Conservation (phyloP, 1,140 invertebrate species). For the Dolichoris vasculosae region DNA sequence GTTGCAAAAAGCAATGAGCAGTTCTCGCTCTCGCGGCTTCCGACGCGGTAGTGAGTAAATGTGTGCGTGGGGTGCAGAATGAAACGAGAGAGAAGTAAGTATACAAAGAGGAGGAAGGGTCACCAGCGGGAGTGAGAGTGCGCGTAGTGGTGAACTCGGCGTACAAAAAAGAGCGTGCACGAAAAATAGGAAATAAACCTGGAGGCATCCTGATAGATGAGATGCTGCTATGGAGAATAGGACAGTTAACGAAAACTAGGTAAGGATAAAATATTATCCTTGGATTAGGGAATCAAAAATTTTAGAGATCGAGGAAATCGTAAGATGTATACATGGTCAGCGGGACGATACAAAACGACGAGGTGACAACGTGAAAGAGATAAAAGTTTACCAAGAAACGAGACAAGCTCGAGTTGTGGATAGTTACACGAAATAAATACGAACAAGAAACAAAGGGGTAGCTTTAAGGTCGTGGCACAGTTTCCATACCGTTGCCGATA, state of each 20-base stretch:
- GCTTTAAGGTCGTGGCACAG: not conserved
- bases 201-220: not conserved
- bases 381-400: not conserved
- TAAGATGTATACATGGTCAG: not conserved
- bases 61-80: not conserved
- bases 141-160: conserved; percentile 57
- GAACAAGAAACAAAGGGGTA: not conserved
- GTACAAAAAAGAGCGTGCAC: conserved; percentile 49
- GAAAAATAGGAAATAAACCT: conserved; percentile 21
- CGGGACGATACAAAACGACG: not conserved
- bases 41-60: conserved; percentile 30
- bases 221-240: not conserved
- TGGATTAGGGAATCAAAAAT: not conserved
- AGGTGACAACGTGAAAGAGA: not conserved
- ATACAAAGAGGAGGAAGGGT: conserved; percentile 52
- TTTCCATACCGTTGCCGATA: not conserved
- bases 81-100: not conserved
- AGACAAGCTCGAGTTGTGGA: not conserved
- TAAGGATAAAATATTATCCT: not conserved
- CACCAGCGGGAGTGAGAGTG: conserved; percentile 53
- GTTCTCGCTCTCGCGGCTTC: conserved; percentile 31
- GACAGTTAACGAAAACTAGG: not conserved
- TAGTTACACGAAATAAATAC: not conserved
- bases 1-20: conserved; percentile 62
- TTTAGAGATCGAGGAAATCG: not conserved